phyloP scores from a whole-genome alignment of 2,888 invertebrate species.

The Caenorhabditis drosophilae region DNA sequence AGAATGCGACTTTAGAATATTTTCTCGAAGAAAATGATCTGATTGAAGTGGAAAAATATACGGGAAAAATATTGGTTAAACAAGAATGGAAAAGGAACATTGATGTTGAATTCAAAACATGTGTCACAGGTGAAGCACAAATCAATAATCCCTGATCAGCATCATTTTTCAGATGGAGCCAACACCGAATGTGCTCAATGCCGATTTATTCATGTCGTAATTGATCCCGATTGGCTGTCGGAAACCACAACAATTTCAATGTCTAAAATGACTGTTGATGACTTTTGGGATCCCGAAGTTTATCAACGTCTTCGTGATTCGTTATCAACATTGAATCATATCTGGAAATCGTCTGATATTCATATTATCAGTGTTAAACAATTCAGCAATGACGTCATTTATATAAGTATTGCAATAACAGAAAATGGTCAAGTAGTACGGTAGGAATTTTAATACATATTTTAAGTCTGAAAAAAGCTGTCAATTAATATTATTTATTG shows the following conservation, averaged over 20 bases:
- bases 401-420: conserved; percentile 33
- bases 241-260: conserved; percentile 58
- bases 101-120: conserved; percentile 55
- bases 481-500: too few relatives aligned
- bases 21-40: conserved; percentile 61
- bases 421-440: conserved; percentile 33
- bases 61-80: conserved; percentile 55
- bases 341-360: conserved; percentile 41
- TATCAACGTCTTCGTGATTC: conserved; percentile 58
- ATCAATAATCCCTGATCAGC: background rate
- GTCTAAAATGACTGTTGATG: conserved; percentile 49
- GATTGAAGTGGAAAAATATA: conserved; percentile 55
- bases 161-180: conserved; percentile 56
- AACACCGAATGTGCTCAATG: conserved; percentile 63
- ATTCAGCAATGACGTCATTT: conserved; percentile 27
- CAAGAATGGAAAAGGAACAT: conserved; percentile 58
- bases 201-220: conserved; percentile 52
- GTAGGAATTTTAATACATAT: too few relatives aligned
- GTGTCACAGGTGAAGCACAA: conserved; percentile 66
- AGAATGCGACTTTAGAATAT: conserved; percentile 66
- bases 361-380: conserved; percentile 40
- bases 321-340: conserved; percentile 28
- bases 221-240: conserved; percentile 49
- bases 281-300: conserved; percentile 59
- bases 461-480: too few relatives aligned